phyloP scores from a whole-genome alignment of 2,113 vertebrate genomes.

The Choloepus hoffmanni region DNA sequence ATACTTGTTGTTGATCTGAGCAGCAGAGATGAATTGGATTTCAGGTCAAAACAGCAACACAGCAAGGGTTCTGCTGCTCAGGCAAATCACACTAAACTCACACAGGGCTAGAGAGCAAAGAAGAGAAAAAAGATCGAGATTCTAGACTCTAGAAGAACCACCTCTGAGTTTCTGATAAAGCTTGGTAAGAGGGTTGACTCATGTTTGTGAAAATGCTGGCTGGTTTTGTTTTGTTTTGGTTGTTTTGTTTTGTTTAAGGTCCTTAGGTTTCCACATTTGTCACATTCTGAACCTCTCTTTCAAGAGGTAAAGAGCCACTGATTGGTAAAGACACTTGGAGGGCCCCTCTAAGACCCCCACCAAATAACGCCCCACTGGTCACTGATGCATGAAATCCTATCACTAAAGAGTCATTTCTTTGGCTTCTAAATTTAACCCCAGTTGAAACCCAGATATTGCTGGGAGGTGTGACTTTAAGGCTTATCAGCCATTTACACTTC shows the following conservation, averaged over 20 bases:
- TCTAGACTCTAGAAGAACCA: background rate
- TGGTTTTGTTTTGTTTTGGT: background rate
- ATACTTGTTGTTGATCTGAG: background rate
- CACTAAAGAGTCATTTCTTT: background rate
- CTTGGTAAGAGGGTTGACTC: background rate
- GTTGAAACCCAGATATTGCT: background rate
- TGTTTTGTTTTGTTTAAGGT: background rate
- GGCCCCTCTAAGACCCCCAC: too few relatives aligned
- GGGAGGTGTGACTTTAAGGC: accelerated
- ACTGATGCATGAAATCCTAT: background rate
- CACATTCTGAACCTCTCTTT: background rate
- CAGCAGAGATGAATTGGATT: background rate
- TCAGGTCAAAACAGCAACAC: background rate
- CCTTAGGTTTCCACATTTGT: background rate
- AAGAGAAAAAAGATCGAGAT: accelerated
- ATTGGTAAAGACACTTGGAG: background rate
- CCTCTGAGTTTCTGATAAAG: too few relatives aligned
- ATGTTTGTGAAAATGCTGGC: background rate
- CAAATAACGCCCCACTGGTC: background rate
- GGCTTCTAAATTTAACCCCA: background rate
- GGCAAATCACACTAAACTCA: background rate
- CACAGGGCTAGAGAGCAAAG: background rate
- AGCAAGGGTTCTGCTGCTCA: background rate
- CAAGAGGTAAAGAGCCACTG: background rate
- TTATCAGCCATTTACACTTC: background rate